A percentile compares a stretch with the other conserved stretches of the same genome.
Conservation (phyloP, 2,113 vertebrate species). For the Paedocypris sp. region DNA sequence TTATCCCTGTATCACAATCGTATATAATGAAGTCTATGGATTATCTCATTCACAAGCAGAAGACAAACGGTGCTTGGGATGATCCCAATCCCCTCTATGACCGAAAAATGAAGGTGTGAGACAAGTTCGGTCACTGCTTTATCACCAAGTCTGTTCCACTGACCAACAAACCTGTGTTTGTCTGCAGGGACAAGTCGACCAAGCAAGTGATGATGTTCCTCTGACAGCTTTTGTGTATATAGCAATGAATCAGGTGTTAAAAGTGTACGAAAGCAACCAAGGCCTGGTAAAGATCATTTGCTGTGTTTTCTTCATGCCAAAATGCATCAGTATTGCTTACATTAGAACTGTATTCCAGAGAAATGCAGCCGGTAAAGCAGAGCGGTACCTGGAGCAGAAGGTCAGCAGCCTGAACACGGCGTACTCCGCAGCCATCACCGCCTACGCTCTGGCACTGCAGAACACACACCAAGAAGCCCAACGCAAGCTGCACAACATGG, state of each 20-base stretch:
- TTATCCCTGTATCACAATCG: slow-evolving; percentile 25
- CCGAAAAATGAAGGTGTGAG: slow-evolving; percentile 40
- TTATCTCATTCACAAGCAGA: slow-evolving; percentile 43
- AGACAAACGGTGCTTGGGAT: slow-evolving; percentile 25
- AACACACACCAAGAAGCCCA: neutral
- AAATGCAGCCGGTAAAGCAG: slow-evolving; percentile 23
- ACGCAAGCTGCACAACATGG: slow-evolving; percentile 21
- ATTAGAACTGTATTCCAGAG: slow-evolving; percentile 29
- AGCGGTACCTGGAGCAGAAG: slow-evolving; percentile 19
- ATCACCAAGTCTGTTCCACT: too few species aligned
- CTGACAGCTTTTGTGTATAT: slow-evolving; percentile 55
- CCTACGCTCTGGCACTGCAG: slow-evolving; percentile 34
- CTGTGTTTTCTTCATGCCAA: too few species aligned
- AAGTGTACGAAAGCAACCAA: slow-evolving; percentile 12
- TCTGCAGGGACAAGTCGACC: slow-evolving; percentile 47
- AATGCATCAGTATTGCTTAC: too few species aligned
- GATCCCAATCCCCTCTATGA: slow-evolving; percentile 36
- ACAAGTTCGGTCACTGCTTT: too few species aligned
- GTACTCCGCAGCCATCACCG: slow-evolving; percentile 37
- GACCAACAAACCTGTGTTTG: neutral
- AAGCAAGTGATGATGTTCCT: slow-evolving; percentile 43
- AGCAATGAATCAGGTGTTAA: slow-evolving; percentile 36
- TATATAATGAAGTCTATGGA: slow-evolving; percentile 36
- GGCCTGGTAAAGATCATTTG: slow-evolving; percentile 40
- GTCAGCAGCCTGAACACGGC: slow-evolving; percentile 21